Base-by-base conservation (phyloP, 2,797 vertebrate genomes). In the Meda fulgida region DNA sequence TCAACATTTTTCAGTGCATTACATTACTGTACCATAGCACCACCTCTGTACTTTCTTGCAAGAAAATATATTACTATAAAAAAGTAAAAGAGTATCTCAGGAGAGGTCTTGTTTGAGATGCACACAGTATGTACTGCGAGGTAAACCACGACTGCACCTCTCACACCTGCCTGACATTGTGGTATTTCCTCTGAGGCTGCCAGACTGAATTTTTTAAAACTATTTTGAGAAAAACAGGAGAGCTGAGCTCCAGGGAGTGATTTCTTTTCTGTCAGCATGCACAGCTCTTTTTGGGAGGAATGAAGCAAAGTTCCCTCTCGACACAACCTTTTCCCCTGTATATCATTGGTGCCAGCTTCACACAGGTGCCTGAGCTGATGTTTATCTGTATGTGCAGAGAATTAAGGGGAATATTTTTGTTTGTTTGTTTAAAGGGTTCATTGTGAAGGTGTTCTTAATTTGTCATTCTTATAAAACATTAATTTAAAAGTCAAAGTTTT, bases 231-330 rank as follows among this genome's bases (percentile, higher is more conserved):
- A 43, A 40, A 70, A 70, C 38, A 60, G 51, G 40, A 71, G 67
- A 81, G 38, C 43, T 18, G 40, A 63, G 70, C 81, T 73, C 58
- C 34, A 60, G 70, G 38, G 53, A 82, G 58, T 76, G 60, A 67
- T 77, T 36, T 83, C 58, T 83, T 83, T 77, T 76, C 60, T 83
- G 81, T 53, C 81, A 83, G 81, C 40, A 26, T 29, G 23, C 29
- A 65, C 26, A 31, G 43, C 31, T 83, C 60, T 65, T 65, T 83
- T 77, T 53, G 43, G 53, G 21, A 73, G 58, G 55, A 83, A 76
- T 76, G 38, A 29, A 77, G 72, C 34, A 4, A 14, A 40, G 19
- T 48, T 83, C 81, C 60, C 71, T 77, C 31, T 53, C 0, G 29
- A 29, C 81, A 21, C 80, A 81, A 43, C 67, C 36, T 72, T 81